Conservation (phyloP, 2,888 invertebrate genomes). For the Plebejus anna region DNA sequence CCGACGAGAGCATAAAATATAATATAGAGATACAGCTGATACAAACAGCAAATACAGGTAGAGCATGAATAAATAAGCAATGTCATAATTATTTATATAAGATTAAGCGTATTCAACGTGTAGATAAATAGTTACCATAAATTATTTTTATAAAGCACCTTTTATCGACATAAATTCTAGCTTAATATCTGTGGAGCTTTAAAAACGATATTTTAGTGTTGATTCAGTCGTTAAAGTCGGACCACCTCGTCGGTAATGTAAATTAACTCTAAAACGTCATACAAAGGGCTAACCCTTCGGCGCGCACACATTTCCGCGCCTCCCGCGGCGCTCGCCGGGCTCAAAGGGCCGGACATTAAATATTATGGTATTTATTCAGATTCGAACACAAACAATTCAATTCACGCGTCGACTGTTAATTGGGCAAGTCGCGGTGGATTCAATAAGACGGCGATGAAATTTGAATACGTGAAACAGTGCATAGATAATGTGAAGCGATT, state of each 20-base stretch:
- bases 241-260: conserved; percentile 69
- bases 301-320: conserved; percentile 56
- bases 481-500: conserved; percentile 65
- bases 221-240: conserved; percentile 50
- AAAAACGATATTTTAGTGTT: conserved; percentile 74
- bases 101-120: neutral
- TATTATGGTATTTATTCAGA: conserved; percentile 78
- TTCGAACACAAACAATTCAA: conserved; percentile 77
- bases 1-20: neutral
- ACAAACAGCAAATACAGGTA: neutral
- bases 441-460: conserved; percentile 72
- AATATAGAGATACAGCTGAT: neutral
- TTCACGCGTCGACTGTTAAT: conserved; percentile 76
- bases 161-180: conserved; percentile 1
- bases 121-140: neutral
- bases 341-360: conserved; percentile 72
- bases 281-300: conserved; percentile 74
- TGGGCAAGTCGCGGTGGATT: conserved; percentile 75
- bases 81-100: conserved; percentile 5
- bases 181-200: conserved; percentile 41
- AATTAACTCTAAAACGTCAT: conserved; percentile 63
- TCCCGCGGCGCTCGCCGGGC: conserved; percentile 61
- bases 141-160: conserved; percentile 16
- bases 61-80: neutral
- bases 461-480: conserved; percentile 65